phyloP scores from a whole-genome alignment of 2,113 vertebrate genomes.

The Lampris megalopsis region DNA sequence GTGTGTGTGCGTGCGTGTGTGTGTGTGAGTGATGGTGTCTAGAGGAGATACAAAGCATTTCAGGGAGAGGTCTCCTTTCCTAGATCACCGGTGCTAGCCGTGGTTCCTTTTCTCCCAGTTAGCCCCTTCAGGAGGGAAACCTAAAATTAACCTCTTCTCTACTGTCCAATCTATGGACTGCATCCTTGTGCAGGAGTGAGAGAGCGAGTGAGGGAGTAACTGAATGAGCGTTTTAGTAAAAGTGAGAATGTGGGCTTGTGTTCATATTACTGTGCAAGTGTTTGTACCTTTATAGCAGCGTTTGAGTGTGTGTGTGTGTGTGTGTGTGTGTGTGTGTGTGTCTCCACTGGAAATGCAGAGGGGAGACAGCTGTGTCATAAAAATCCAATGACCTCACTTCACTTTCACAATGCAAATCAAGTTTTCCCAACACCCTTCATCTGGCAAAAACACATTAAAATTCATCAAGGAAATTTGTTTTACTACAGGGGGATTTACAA shows the following conservation, averaged over 20 bases:
- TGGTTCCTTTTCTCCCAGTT: too few relatives aligned
- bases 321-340: constrained; percentile 36
- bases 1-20: too few relatives aligned
- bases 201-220: not conserved
- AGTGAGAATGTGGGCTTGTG: constrained; percentile 14
- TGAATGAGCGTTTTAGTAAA: not conserved
- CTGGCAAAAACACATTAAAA: constrained; percentile 34
- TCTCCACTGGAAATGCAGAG: constrained; percentile 55
- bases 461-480: constrained; percentile 36
- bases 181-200: too few relatives aligned
- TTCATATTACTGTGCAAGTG: constrained; percentile 10
- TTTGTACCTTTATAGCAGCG: too few relatives aligned
- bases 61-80: too few relatives aligned
- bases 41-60: too few relatives aligned
- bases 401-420: constrained; percentile 45
- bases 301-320: constrained; percentile 6
- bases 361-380: constrained; percentile 53
- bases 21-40: not conserved
- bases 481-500: constrained; percentile 36
- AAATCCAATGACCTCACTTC: constrained; percentile 64
- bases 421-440: constrained; percentile 48
- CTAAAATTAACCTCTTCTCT: too few relatives aligned
- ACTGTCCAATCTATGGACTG: too few relatives aligned
- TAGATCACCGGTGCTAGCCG: too few relatives aligned
- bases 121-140: too few relatives aligned